Conservation (phyloP, 2,888 invertebrate species). For the Bursaphelenchus okinawaensis region DNA sequence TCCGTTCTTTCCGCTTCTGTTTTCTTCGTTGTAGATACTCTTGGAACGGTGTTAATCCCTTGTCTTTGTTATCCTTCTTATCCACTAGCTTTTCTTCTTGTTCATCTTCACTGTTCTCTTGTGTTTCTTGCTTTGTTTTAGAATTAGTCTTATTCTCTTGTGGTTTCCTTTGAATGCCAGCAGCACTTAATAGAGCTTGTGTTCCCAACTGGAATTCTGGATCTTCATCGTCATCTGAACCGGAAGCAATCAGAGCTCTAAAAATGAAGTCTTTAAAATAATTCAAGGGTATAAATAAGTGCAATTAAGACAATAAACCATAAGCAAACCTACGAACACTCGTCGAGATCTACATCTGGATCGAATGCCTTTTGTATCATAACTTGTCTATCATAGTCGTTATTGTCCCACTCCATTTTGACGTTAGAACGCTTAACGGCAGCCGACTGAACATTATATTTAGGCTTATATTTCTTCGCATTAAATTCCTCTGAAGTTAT, state of each 20-base stretch:
- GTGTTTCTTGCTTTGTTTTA: constrained; percentile 8
- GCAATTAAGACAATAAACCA: background rate
- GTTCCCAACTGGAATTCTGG: background rate
- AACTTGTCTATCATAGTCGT: constrained; percentile 70
- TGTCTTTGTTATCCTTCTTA: constrained; percentile 9
- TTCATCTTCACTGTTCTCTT: constrained; percentile 8
- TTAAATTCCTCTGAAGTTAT: constrained; percentile 36
- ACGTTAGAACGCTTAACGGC: constrained; percentile 73
- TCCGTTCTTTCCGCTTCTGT: constrained; percentile 30
- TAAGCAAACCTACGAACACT: constrained; percentile 19
- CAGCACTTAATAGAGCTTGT: constrained; percentile 19
- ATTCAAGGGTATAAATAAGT: too few relatives aligned
- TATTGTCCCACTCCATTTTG: constrained; percentile 90
- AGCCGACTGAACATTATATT: constrained; percentile 64
- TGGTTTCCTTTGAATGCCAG: constrained; percentile 29
- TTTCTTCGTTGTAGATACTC: constrained; percentile 32
- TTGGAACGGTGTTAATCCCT: constrained; percentile 27
- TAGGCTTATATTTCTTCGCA: constrained; percentile 58
- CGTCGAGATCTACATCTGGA: constrained; percentile 29
- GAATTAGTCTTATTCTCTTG: too few relatives aligned
- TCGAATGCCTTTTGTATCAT: constrained; percentile 40
- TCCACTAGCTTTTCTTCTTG: constrained; percentile 10
- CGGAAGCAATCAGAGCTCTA: constrained; percentile 37
- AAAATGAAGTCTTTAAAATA: too few relatives aligned
- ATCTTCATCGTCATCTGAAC: constrained; percentile 36